Conservation (phyloP, 2,888 invertebrate genomes). For the Acanthosepion lycidas region DNA sequence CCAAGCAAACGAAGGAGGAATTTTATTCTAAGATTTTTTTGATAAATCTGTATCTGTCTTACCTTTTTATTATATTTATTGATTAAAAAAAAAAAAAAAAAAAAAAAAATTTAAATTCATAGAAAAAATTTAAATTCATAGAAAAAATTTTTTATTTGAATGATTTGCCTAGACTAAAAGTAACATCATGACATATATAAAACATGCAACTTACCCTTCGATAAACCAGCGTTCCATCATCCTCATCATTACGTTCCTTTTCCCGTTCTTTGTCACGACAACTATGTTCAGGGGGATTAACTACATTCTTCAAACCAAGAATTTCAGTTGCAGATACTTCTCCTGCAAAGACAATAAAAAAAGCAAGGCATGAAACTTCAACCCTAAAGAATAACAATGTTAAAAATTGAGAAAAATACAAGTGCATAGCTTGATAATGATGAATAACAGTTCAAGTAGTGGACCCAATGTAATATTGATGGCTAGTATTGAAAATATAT, state of each 20-base stretch:
- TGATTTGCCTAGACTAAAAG: neutral
- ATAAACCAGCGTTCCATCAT: slow-evolving; percentile 92
- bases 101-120: neutral
- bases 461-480: neutral
- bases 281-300: slow-evolving; percentile 36
- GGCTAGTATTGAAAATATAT: neutral
- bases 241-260: slow-evolving; percentile 78
- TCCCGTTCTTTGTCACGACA: slow-evolving; percentile 42
- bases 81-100: neutral
- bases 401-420: neutral
- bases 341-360: slow-evolving; percentile 37
- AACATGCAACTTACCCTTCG: slow-evolving; percentile 83
- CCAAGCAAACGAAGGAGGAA: neutral
- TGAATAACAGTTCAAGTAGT: neutral
- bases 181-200: neutral
- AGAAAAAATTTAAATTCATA: neutral
- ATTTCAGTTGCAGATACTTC: slow-evolving; percentile 43
- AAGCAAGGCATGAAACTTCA: neutral
- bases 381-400: neutral
- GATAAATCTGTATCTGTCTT: neutral
- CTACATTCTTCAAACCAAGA: slow-evolving; percentile 38
- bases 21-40: neutral
- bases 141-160: neutral
- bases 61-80: neutral
- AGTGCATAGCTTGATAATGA: neutral